Conservation (phyloP, 2,888 invertebrate genomes). For the Drosophila subsilvestris region DNA sequence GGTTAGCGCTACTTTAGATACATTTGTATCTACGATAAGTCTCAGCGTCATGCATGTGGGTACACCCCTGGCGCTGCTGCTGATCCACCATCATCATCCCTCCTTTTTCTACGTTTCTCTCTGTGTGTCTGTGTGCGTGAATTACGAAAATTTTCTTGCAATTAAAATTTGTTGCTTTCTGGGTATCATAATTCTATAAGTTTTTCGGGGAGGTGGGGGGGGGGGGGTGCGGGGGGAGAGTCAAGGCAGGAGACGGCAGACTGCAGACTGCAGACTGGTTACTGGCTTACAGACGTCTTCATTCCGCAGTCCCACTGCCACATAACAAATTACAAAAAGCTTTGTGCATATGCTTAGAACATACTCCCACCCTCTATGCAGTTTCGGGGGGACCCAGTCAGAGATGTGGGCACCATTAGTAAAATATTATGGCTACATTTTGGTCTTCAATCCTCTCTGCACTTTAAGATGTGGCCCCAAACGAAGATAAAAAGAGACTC, state of each 20-base stretch:
- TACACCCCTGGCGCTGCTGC: slow-evolving; percentile 1
- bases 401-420: slow-evolving; percentile 50
- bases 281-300: not conserved
- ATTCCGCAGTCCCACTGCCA: slow-evolving; percentile 24
- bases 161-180: slow-evolving; percentile 78
- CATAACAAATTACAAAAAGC: slow-evolving; percentile 67
- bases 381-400: not conserved
- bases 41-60: slow-evolving; percentile 24
- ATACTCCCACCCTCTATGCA: slow-evolving; percentile 10
- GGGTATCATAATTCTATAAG: slow-evolving; percentile 77
- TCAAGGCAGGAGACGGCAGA: not conserved
- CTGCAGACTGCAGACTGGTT: not conserved
- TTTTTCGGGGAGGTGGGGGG: slow-evolving; percentile 31
- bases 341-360: slow-evolving; percentile 60
- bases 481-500: not conserved
- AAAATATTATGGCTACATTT: slow-evolving; percentile 50
- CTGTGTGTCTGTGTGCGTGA: slow-evolving; percentile 48
- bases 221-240: not conserved
- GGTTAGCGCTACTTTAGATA: slow-evolving; percentile 40
- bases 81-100: not conserved
- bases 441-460: slow-evolving; percentile 3
- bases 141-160: slow-evolving; percentile 73
- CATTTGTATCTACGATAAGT: slow-evolving; percentile 50
- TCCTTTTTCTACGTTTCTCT: slow-evolving; percentile 13
- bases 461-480: not conserved